A percentile compares a stretch with the other conserved stretches of the same genome.
These are phyloP conservation scores for Triops longicaudatus DNA, from an alignment of 1,140 invertebrate genomes.

Conservation along the genomic window DNA sequence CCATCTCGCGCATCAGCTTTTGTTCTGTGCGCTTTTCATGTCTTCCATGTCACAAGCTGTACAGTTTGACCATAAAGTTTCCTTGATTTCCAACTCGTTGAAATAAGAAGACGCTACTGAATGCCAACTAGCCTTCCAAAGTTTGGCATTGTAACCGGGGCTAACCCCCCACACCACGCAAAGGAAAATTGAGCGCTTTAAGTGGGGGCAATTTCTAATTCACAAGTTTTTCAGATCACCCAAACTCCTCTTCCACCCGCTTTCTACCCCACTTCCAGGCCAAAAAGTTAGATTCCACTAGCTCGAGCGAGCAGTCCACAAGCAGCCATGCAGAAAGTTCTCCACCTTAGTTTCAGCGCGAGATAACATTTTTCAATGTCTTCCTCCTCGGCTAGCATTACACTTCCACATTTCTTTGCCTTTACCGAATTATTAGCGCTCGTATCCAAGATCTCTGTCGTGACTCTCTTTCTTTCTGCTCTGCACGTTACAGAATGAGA, in stretches of 20 bases:
- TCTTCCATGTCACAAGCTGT: neutral
- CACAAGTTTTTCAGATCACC: neutral
- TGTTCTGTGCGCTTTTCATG: neutral
- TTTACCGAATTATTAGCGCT: too few relatives aligned
- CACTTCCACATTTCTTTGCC: neutral
- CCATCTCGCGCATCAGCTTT: neutral
- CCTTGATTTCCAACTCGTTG: neutral
- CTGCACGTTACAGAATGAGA: too few relatives aligned
- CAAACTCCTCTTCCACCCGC: neutral
- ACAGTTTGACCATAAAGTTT: constrained; percentile 8
- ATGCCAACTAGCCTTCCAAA: neutral
- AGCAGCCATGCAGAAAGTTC: neutral
- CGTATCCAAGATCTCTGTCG: too few relatives aligned
- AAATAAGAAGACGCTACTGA: neutral
- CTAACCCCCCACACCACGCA: neutral
- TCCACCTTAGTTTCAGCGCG: neutral
- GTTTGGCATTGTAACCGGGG: too few relatives aligned
- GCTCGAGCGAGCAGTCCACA: neutral
- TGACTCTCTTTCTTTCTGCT: too few relatives aligned
- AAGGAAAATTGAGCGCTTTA: neutral
- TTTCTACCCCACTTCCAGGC: neutral
- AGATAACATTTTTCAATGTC: neutral
- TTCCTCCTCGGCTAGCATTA: neutral
- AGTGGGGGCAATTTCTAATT: neutral
- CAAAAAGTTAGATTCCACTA: neutral